Evolutionary conservation across 92 coral and sea anemone genomes (phyloP), one percentile per base, ranked within the genome.

Genomic region (Heteractis magnifica): DNA sequence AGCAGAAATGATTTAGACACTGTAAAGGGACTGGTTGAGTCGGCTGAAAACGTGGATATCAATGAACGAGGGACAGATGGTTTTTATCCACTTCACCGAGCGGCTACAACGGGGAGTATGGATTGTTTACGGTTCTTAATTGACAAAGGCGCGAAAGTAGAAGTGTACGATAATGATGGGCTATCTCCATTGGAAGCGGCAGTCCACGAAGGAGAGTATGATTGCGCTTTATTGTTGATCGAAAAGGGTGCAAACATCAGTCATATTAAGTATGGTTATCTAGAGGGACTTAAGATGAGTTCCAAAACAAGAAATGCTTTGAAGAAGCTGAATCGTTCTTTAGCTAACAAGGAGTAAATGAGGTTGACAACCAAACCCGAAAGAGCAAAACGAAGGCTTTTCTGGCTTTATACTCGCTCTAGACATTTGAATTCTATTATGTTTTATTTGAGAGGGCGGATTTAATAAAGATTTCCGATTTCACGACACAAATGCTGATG

Each of bases 131-230:
- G 90, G 79, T 83, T 87, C 51, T 90, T 97, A 0, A 88, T 97
- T 7, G 86, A 88, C 55, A 87, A 90, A 50, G 99, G 99, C 12
- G 99, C 97, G 12, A 77, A 65, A n/a, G 90, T 97, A 15, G 92
- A 97, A 53, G 97, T 94, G 8, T 80, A 76, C 20, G 92, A 92
- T 79, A 84, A 85, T 58, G 88, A 92, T n/a, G 99, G 98, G 4
- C 72, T 91, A 9, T 89, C 98, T 1, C 99, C 99, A 7, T 85
- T 97, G 7, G 99, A 94, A 56, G 83, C 86, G 16, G 99, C 99
- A 0, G 98, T 94, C 8, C 59, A 79, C 51, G 99, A 94, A 82
- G 99, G 99, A 1, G 95, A 97, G 51, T 97, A 92, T 71, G 99
- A 97, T 65, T 94, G 99, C 65, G 99, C 99, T 26, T 85, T 85